Evolutionary conservation across 2,888 invertebrate species (phyloP).

Genomic region (Chrysomela aeneicollis): DNA sequence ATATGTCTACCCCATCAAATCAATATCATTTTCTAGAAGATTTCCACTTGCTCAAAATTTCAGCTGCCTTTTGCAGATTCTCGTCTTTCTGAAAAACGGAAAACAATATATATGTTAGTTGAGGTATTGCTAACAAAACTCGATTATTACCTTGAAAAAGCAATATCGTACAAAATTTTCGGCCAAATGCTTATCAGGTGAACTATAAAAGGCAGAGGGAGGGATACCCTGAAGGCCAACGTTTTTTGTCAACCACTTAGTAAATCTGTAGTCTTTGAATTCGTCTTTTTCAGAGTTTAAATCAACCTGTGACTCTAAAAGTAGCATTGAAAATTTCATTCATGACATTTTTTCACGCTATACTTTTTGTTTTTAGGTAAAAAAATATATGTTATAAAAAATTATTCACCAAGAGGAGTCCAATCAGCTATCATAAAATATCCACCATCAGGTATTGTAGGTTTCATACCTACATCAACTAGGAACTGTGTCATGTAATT

Average conservation of each 20-base stretch:
- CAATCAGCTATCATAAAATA: slow-evolving; percentile 98
- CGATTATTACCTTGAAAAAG: slow-evolving; percentile 81
- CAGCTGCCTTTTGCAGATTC: slow-evolving; percentile 71
- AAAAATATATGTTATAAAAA: background rate
- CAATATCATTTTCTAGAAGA: slow-evolving; percentile 23
- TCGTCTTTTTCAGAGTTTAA: slow-evolving; percentile 74
- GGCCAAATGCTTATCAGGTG: slow-evolving; percentile 78
- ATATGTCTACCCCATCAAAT: background rate
- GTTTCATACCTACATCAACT: slow-evolving; percentile 83
- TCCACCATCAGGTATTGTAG: slow-evolving; percentile 94
- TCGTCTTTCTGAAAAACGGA: slow-evolving; percentile 73
- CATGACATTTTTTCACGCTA: background rate
- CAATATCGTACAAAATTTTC: slow-evolving; percentile 92
- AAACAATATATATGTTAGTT: slow-evolving; percentile 28
- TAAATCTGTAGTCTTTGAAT: slow-evolving; percentile 89
- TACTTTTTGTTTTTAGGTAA: too few relatives aligned
- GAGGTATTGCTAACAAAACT: background rate
- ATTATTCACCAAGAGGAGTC: slow-evolving; percentile 71
- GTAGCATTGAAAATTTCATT: background rate
- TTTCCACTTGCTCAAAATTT: slow-evolving; percentile 71
- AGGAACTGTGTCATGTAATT: slow-evolving; percentile 81
- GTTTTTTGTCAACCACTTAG: slow-evolving; percentile 94
- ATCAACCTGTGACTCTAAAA: slow-evolving; percentile 70
- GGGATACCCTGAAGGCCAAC: slow-evolving; percentile 94
- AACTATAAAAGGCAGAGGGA: slow-evolving; percentile 90